Conservation (phyloP, 2,113 vertebrate genomes). For the Triplophysa dalaica region DNA sequence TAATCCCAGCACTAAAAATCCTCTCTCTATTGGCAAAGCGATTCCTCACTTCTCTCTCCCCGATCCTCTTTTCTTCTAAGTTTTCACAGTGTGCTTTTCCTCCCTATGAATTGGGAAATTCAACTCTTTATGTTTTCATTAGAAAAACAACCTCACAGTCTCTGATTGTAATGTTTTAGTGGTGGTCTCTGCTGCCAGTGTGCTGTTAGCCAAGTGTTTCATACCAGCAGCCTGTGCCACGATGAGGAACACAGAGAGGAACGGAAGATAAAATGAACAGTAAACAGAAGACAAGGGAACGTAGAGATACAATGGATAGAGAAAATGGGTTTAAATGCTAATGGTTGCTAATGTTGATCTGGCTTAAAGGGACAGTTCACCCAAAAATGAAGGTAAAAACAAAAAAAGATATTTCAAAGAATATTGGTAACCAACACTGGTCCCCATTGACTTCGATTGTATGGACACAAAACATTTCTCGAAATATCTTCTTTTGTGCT, state of each 20-base stretch:
- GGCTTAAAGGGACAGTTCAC: too few relatives aligned
- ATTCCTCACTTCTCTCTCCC: neutral
- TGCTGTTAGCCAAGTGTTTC: conserved; percentile 39
- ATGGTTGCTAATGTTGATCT: neutral
- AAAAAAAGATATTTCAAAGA: too few relatives aligned
- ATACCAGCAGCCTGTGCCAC: conserved; percentile 31
- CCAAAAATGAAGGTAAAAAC: too few relatives aligned
- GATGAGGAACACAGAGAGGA: neutral
- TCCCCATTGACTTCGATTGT: too few relatives aligned
- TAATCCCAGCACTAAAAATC: neutral
- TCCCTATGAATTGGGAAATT: conserved; percentile 26
- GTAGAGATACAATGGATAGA: neutral
- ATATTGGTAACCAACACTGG: too few relatives aligned
- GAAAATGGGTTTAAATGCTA: conserved; percentile 10
- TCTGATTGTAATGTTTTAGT: conserved; percentile 31
- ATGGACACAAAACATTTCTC: too few relatives aligned
- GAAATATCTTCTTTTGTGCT: too few relatives aligned
- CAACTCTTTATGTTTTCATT: conserved; percentile 32
- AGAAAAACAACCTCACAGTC: neutral
- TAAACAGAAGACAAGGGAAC: neutral
- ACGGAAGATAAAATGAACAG: conserved; percentile 14
- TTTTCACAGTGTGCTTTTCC: conserved; percentile 16
- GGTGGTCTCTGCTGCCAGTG: conserved; percentile 7
- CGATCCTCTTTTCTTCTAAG: neutral
- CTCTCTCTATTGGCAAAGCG: neutral